Evolutionary conservation across 2,888 invertebrate species (phyloP).

Genomic region (Plebejus argus): DNA sequence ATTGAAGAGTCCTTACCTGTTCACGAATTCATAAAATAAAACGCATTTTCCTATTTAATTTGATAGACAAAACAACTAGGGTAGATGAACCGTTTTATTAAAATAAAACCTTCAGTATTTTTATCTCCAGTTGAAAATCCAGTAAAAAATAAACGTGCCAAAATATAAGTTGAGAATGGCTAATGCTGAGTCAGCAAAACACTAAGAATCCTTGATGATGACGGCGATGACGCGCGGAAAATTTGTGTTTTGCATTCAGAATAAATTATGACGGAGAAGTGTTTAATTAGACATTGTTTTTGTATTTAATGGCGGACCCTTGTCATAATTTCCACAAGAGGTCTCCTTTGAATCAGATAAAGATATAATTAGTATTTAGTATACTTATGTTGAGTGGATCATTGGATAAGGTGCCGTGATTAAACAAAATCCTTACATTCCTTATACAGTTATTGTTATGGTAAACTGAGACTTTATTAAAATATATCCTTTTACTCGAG

Average conservation of each 20-base stretch:
- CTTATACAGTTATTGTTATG: neutral
- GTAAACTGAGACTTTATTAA: no score
- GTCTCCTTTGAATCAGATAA: neutral
- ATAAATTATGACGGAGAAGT: conserved; percentile 27
- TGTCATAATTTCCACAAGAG: conserved; percentile 11
- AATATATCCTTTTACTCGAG: no score
- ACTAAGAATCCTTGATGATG: conserved; percentile 16
- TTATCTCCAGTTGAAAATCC: neutral
- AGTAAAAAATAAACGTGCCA: neutral
- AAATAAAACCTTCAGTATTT: neutral
- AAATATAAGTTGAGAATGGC: neutral
- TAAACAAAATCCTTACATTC: neutral
- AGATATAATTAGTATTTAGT: neutral
- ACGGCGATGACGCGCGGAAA: conserved; percentile 14
- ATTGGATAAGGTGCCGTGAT: neutral
- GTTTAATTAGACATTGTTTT: conserved; percentile 17
- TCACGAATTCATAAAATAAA: neutral
- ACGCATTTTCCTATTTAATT: neutral
- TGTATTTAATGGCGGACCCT: conserved; percentile 13
- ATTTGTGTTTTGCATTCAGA: conserved; percentile 1
- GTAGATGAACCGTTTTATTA: neutral
- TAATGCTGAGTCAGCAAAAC: conserved; percentile 25
- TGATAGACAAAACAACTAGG: neutral
- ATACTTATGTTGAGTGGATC: neutral
- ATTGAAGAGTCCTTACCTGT: neutral